Conservation (phyloP, 1,140 invertebrate genomes). For the Pogonomyrmex barbatus region DNA sequence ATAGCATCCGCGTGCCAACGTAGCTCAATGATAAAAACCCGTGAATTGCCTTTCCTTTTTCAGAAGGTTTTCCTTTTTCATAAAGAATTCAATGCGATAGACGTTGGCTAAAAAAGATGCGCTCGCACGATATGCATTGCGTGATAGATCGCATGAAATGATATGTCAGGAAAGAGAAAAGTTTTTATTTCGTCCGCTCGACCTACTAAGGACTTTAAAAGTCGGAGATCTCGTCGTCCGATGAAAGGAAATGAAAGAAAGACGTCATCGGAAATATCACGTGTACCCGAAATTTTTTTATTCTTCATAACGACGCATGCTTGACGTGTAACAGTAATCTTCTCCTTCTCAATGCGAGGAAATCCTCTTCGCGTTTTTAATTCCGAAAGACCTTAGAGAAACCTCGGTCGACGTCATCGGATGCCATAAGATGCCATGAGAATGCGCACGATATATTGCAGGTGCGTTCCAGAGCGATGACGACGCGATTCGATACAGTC, state of each 20-base stretch:
- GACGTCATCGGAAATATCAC: constrained; percentile 40
- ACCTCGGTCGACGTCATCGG: constrained; percentile 9
- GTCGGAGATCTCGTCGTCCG: constrained; percentile 2
- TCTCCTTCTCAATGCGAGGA: constrained; percentile 29
- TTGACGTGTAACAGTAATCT: constrained; percentile 50
- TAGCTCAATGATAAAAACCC: not conserved
- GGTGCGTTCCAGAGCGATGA: constrained; percentile 41
- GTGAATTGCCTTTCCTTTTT: not conserved
- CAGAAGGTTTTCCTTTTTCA: not conserved
- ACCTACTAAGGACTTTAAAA: constrained; percentile 32
- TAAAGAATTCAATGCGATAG: constrained; percentile 4
- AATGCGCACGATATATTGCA: constrained; percentile 5
- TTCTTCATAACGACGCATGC: constrained; percentile 33
- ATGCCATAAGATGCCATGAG: not conserved
- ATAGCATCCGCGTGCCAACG: not conserved
- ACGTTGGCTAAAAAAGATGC: not conserved
- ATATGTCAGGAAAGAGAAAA: constrained; percentile 6
- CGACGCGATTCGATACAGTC: constrained; percentile 64
- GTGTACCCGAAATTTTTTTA: constrained; percentile 34
- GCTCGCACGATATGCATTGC: not conserved
- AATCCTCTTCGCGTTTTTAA: constrained; percentile 66
- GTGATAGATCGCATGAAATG: constrained; percentile 1
- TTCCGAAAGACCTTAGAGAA: constrained; percentile 34
- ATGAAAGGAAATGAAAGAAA: constrained; percentile 38
- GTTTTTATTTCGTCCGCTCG: not conserved